Conservation (phyloP, 2,888 invertebrate species). For the Acronicta alni region DNA sequence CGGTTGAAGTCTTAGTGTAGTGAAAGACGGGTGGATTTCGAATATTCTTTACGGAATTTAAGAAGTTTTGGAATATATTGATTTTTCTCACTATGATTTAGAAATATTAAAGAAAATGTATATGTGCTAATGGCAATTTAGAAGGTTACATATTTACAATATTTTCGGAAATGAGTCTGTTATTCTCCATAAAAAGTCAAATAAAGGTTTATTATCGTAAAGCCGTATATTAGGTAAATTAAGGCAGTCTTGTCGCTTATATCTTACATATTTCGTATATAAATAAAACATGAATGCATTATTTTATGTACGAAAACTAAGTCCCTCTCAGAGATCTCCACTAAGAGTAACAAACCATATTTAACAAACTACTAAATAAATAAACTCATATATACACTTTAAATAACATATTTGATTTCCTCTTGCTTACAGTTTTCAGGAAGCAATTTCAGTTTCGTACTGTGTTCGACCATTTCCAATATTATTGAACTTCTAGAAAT, state of each 20-base stretch:
- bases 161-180: too few relatives aligned
- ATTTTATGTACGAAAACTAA: too few relatives aligned
- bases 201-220: too few relatives aligned
- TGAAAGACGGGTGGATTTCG: background rate
- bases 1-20: conserved; percentile 14
- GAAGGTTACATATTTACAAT: too few relatives aligned
- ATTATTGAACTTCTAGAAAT: conserved; percentile 24
- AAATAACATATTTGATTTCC: conserved; percentile 8
- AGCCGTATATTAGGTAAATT: too few relatives aligned
- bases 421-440: conserved; percentile 7
- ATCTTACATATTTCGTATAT: too few relatives aligned
- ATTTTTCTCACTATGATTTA: background rate
- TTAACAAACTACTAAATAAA: too few relatives aligned
- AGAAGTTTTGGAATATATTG: background rate
- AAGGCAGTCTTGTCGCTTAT: too few relatives aligned
- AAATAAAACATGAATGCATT: too few relatives aligned
- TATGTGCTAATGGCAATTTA: too few relatives aligned
- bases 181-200: too few relatives aligned
- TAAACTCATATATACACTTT: background rate
- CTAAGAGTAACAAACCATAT: background rate
- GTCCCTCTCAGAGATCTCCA: background rate
- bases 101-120: background rate
- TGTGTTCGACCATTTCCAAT: conserved; percentile 32
- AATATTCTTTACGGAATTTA: conserved; percentile 14
- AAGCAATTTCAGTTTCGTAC: conserved; percentile 13